Evolutionary conservation across 2,113 vertebrate genomes (phyloP), one percentile per base, ranked within the genome.

Genomic region (Hepsetus odoe): DNA sequence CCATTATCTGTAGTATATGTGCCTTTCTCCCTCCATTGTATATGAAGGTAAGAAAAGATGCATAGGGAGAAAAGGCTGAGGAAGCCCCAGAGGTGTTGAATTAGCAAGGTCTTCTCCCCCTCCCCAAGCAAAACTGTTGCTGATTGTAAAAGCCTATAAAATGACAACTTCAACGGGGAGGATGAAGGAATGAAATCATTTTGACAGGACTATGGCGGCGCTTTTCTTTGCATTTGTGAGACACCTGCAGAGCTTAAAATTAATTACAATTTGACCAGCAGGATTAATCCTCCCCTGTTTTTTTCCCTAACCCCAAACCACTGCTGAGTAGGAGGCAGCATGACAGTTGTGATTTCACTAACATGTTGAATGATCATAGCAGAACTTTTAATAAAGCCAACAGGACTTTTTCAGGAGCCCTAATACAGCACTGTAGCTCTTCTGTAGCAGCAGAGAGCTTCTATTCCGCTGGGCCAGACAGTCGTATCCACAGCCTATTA

Each of bases 191-290:
- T 28, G 28, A 11, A 49, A 55, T 12, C 79, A 82, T 49, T 61
- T n/a, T 61, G 53, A 12, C 79, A 68, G 74, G 53, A 72, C 30
- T 1, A 1, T 49, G 40, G 4, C 16, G 35, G 77, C 32, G 9
- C 6, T 65, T 28, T 61, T 72, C 12, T 74, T 77, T 71, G 58
- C 74, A 40, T 71, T 77, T 33, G 58, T 35, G 4, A 72, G 69
- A 33, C 71, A 75, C 74, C 66, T 72, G 16, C 49, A 26, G 77
- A 58, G 68, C 64, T 18, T 53, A 72, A 76, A 82, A 74, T 82
- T 64, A 80, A 82, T 82, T 80, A 75, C 26, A 62, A 55, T 80
- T 71, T 62, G 56, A 80, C 74, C 71, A 69, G 69, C 61, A 66
- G 66, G 64, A 78, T 78, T 76, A 79, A 86, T 81, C 28, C 69